phyloP scores from a whole-genome alignment of 1,140 invertebrate genomes.

The Tenebrio molitor region DNA sequence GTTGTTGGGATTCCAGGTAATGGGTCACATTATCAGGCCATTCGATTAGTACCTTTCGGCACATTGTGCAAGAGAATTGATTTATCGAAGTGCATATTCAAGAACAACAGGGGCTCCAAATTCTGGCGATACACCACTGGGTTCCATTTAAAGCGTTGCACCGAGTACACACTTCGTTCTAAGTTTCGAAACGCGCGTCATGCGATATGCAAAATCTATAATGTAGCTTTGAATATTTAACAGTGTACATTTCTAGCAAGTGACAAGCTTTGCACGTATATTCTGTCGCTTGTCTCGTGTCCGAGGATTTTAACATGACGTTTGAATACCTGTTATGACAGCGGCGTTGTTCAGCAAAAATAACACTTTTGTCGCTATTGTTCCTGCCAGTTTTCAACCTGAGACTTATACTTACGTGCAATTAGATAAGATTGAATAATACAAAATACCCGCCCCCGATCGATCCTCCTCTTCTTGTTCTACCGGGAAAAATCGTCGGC shows the following conservation, averaged over 20 bases:
- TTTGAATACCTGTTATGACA: slow-evolving; percentile 59
- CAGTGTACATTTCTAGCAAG: slow-evolving; percentile 56
- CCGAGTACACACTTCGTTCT: neutral
- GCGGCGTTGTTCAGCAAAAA: slow-evolving; percentile 55
- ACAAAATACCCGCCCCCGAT: slow-evolving; percentile 2
- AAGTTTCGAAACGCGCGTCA: slow-evolving; percentile 10
- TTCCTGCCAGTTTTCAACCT: slow-evolving; percentile 52
- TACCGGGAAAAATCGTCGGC: neutral
- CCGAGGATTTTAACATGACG: slow-evolving; percentile 57
- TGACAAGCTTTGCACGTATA: slow-evolving; percentile 58
- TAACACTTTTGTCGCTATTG: slow-evolving; percentile 59
- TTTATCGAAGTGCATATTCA: neutral
- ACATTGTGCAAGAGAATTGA: slow-evolving; percentile 8
- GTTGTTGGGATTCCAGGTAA: slow-evolving; percentile 22
- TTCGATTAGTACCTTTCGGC: slow-evolving; percentile 23
- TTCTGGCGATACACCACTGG: neutral
- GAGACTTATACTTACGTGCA: slow-evolving; percentile 11
- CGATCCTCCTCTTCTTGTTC: neutral
- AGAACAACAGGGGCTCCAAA: neutral
- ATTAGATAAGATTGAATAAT: slow-evolving; percentile 33
- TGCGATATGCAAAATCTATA: slow-evolving; percentile 55
- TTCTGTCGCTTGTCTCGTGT: slow-evolving; percentile 57
- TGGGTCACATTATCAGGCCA: neutral
- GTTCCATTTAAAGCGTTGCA: neutral
- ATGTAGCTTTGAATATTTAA: slow-evolving; percentile 55